Percentiles rank a stretch among this genome's conserved stretches.
phyloP scores from a whole-genome alignment of 1,140 invertebrate genomes.

The Drosophila sp. region DNA sequence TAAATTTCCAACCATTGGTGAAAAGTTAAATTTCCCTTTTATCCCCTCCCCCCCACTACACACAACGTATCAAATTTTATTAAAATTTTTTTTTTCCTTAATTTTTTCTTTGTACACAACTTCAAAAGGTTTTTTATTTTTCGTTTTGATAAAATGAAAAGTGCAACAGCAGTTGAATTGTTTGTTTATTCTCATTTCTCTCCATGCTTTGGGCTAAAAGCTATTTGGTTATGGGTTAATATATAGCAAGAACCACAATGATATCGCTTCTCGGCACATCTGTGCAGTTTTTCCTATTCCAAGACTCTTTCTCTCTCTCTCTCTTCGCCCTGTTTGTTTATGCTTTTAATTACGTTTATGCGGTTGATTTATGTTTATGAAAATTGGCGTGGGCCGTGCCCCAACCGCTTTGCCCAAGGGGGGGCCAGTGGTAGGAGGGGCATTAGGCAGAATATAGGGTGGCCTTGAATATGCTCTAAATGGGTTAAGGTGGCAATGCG shows the following conservation, averaged over 20 bases:
- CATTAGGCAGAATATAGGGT: background rate
- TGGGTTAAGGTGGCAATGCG: conserved; percentile 8
- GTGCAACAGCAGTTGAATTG: conserved; percentile 23
- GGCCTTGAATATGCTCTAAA: conserved; percentile 4
- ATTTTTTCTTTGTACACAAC: conserved; percentile 14
- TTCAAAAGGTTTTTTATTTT: conserved; percentile 1
- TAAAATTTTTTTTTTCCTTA: conserved; percentile 19
- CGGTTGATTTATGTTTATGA: conserved; percentile 68
- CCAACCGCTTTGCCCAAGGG: background rate
- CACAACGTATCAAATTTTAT: background rate
- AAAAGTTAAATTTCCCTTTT: conserved; percentile 27
- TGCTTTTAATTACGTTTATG: conserved; percentile 75
- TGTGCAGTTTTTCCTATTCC: conserved; percentile 56
- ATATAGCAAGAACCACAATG: conserved; percentile 21
- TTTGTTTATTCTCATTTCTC: conserved; percentile 14
- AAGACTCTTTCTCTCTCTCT: conserved; percentile 8
- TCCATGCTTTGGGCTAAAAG: conserved; percentile 29
- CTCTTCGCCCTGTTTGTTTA: conserved; percentile 60
- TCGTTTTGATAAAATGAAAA: background rate
- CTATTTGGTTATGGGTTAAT: conserved; percentile 45
- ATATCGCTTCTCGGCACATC: conserved; percentile 55
- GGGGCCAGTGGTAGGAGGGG: background rate
- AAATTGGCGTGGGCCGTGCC: conserved; percentile 27
- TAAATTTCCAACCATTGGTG: conserved; percentile 51
- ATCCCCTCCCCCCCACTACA: no score